These are phyloP conservation scores for Empidonax alnorum DNA, from an alignment of 2,113 vertebrate genomes.

Conservation along the genomic window DNA sequence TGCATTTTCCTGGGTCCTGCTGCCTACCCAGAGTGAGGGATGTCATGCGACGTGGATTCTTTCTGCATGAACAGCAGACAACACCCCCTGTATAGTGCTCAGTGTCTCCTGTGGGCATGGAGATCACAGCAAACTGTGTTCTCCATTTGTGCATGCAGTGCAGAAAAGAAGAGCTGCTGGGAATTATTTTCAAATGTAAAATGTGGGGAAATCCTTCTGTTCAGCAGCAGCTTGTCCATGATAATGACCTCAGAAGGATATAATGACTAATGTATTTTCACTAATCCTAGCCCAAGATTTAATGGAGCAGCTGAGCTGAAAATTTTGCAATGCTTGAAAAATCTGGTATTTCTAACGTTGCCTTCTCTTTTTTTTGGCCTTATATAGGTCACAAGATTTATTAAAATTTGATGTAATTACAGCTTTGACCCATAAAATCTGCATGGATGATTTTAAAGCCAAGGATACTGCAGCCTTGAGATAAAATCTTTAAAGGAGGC, in stretches of 20 bases:
- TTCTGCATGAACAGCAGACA: not conserved
- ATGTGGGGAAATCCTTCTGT: not conserved
- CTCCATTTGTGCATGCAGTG: not conserved
- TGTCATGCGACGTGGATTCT: not conserved
- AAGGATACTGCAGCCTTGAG: not conserved
- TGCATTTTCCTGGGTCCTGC: not conserved
- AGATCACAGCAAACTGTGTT: not conserved
- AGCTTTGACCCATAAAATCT: not conserved
- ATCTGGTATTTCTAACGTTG: not conserved
- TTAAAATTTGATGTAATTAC: slow-evolving; percentile 10
- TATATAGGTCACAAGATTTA: not conserved
- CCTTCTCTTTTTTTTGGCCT: not conserved
- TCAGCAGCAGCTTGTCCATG: not conserved
- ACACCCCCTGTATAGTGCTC: fast-evolving
- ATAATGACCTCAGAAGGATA: not conserved
- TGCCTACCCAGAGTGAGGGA: not conserved
- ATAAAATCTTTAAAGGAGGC: not conserved
- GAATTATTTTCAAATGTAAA: not conserved
- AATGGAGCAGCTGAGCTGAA: not conserved
- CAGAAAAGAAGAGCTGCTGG: not conserved
- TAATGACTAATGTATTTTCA: not conserved
- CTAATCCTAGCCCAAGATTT: not conserved
- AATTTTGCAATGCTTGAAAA: not conserved
- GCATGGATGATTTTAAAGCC: not conserved
- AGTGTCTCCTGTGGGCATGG: not conserved